Conservation (phyloP, 2,113 vertebrate genomes). For the Neolamprologus devosi region DNA sequence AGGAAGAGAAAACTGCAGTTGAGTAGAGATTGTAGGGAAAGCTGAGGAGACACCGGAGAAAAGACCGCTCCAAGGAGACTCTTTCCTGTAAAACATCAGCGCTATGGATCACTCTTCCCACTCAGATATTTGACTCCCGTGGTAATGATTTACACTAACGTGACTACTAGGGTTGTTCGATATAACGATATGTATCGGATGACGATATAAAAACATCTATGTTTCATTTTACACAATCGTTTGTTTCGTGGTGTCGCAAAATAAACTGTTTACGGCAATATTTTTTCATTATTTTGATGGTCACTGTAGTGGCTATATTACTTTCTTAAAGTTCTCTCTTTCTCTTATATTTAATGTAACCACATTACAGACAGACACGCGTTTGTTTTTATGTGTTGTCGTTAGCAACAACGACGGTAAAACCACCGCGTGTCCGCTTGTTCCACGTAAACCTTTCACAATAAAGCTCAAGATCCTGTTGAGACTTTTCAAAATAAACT, state of each 20-base stretch:
- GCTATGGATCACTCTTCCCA: not conserved
- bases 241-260: not conserved
- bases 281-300: not conserved
- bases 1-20: constrained; percentile 11
- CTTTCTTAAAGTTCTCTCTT: not conserved
- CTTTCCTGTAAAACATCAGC: not conserved
- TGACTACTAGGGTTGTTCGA: not conserved
- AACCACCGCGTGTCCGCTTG: too few species aligned
- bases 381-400: too few species aligned
- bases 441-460: too few species aligned
- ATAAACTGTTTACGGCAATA: not conserved
- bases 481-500: too few species aligned
- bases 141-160: not conserved
- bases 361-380: too few species aligned
- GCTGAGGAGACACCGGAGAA: constrained; percentile 20
- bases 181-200: not conserved
- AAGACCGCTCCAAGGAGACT: not conserved
- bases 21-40: not conserved
- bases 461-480: too few species aligned
- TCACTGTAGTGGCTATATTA: not conserved
- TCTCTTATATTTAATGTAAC: too few species aligned
- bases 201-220: not conserved
- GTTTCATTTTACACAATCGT: not conserved
- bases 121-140: not conserved
- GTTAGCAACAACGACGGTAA: too few species aligned